Percentiles rank a stretch among this genome's conserved stretches.
These are phyloP conservation scores for Gorsachius magnificus DNA, from an alignment of 2,797 vertebrate genomes.

Conservation along the genomic window DNA sequence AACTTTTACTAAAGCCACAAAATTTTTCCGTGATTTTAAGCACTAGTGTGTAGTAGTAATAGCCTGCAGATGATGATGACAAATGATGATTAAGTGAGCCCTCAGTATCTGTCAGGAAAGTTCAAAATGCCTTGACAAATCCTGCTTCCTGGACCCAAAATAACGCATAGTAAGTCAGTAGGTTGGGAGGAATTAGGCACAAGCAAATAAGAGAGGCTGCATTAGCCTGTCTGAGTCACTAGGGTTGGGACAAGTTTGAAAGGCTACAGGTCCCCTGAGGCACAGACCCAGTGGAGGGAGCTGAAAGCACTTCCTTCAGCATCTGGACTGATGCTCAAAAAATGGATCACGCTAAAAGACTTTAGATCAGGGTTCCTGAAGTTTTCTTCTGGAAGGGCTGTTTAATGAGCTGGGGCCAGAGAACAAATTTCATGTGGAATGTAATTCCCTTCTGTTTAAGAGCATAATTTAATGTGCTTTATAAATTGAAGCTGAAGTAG, in stretches of 20 bases:
- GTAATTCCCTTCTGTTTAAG: not conserved
- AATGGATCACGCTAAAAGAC: not conserved
- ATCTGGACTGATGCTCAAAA: not conserved
- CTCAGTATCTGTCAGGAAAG: not conserved
- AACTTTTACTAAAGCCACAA: not conserved
- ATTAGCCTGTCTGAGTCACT: not conserved
- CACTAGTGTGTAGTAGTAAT: not conserved
- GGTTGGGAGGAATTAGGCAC: not conserved
- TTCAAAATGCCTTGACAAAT: not conserved
- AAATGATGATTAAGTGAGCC: not conserved
- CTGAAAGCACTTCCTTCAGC: not conserved
- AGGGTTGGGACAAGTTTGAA: not conserved
- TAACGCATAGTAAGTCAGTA: not conserved
- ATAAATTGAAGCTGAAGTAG: not conserved
- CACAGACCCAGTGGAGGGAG: not conserved
- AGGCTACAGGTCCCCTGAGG: not conserved
- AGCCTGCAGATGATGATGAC: not conserved
- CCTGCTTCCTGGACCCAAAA: not conserved
- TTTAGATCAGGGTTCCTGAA: not conserved
- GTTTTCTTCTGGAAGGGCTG: not conserved
- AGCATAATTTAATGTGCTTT: not conserved
- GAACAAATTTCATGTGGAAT: not conserved
- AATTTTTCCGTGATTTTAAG: not conserved
- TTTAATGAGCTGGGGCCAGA: not conserved
- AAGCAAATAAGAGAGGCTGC: not conserved